Base-by-base conservation (phyloP, 2,113 vertebrate genomes). In the Atherinomorus stipes region DNA sequence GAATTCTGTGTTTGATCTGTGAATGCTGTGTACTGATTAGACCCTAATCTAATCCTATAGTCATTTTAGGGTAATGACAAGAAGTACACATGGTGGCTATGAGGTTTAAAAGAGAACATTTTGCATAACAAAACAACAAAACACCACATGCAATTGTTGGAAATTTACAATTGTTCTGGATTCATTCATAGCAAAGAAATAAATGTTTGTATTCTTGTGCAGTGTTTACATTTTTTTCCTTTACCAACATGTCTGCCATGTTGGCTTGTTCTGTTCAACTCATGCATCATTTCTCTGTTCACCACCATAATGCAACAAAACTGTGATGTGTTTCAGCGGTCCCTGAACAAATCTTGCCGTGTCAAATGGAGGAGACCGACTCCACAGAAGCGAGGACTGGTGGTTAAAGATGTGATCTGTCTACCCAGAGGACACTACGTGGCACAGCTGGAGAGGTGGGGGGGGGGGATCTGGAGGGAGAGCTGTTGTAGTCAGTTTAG, bases 391-490 rank as follows among this genome's bases (percentile, higher is more conserved):
- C 74, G 19, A 0, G 65, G 79, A 5, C 81, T 92, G 64, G 85
- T 86, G 68, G 91, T 93, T 45, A 92, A 84, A 81, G 91, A 93
- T 1, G 84, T 92, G 37, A 21, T 92, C 40, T 93, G 90, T 78
- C 74, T 93, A 1, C 77, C 82, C 16, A 75, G 72, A 67, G 73
- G 64, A 1, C 66, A 70, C 12, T 63, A 68, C 65, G n/a, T 69
- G 70, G 49, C 75, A 2, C 78, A 83, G 61, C 53, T 68, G 44
- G 85, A 85, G 21, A 84, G 88, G 91, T 91, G 50, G 74, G 45
- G 1, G 7, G n/a, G 49, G 21, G 49, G 25, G 7, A 8, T 10
- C 47, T 50, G 58, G 31, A 12, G 19, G 6, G 18, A 7, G 18
- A n/a, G 44, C 13, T 26, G 9, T 28, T 57, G 9, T 11, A 57